Evolutionary conservation across 2,888 invertebrate species (phyloP), one percentile per base, ranked within the genome.

Genomic region (Scaptomyza tumidula): DNA sequence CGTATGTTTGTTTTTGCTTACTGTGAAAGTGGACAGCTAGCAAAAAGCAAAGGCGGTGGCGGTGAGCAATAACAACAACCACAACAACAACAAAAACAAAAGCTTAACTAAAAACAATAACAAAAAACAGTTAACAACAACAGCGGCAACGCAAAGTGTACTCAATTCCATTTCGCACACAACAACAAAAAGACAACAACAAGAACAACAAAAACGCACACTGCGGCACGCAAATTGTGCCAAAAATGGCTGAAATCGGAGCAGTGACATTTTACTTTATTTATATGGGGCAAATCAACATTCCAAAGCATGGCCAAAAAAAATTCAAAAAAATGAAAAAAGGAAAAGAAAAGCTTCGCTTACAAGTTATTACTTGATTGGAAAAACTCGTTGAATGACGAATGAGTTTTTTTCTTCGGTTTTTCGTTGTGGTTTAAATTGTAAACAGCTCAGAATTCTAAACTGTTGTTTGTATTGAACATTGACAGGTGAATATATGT

Each of bases 21-120:
- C 75, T 88, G 86, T 86, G 85, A 84, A 84, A 88, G 83, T 84
- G 86, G 81, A 83, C 88, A 71, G 54, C 68, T 57, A 48, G 63
- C 88, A 67, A 45, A 68, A 60, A 55, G 69, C 57, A 64, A 68
- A 84, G 75, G 71, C 80, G 70, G 60, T 62, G 50, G 45, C 60
- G 50, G 49, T 54, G 56, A 41, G 53, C 53, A 66, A 55, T 64
- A 67, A 43, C 54, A 37, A 50, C 37, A 56, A 31, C 33, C 50
- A 60, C 29, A 19, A 14, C 54, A 44, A 61, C 35, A 53, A 9
- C 56, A 52, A 11, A n/a, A 24, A 58, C 24, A 24, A 24, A 24
- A 3, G 24, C 24, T 24, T 2, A 4, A 24, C 24, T 24, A 24
- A 24, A 24, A 24, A 53, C 43, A 63, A 53, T 46, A 58, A 59